These are phyloP conservation scores for Harpagifer antarcticus DNA, from an alignment of 2,797 vertebrate genomes.

Conservation along the genomic window DNA sequence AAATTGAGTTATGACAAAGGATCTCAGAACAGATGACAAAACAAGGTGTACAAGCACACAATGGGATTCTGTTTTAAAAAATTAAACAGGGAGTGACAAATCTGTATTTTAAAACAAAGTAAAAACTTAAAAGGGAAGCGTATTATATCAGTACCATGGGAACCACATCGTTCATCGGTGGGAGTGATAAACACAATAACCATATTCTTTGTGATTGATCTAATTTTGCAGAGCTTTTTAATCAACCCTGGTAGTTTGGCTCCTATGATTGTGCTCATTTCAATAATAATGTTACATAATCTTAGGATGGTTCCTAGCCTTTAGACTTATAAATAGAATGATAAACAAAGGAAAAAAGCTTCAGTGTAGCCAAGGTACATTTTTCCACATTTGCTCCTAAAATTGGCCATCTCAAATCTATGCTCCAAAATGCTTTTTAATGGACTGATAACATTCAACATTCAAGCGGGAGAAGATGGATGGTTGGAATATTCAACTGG, in stretches of 20 bases:
- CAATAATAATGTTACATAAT: neutral
- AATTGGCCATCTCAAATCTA: neutral
- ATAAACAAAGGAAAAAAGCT: neutral
- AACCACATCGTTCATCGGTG: neutral
- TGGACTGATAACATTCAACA: no score
- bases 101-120: neutral
- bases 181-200: neutral
- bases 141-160: neutral
- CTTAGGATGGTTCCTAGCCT: neutral
- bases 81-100: neutral
- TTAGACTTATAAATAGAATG: neutral
- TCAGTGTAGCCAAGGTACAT: neutral
- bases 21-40: neutral
- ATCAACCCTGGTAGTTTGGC: neutral
- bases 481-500: no score
- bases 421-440: no score
- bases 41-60: neutral
- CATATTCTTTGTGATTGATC: no score
- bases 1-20: neutral
- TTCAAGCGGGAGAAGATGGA: no score
- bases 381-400: neutral
- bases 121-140: neutral
- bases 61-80: neutral
- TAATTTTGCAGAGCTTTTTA: no score
- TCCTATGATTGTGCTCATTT: no score